phyloP scores from a whole-genome alignment of 1,140 invertebrate species.

The Tetramorium alpestre region DNA sequence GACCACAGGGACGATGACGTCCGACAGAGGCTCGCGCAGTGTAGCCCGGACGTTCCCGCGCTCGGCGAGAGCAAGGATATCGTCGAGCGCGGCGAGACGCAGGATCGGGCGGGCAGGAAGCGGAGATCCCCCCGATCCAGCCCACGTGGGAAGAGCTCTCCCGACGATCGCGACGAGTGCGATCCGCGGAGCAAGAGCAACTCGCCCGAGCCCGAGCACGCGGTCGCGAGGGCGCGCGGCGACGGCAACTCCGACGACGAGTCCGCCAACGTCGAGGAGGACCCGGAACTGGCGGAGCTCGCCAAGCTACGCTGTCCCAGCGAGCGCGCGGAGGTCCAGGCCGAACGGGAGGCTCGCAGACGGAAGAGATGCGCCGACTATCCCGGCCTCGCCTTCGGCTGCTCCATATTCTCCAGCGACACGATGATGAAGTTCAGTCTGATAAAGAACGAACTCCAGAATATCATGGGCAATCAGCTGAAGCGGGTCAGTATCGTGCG shows the following conservation, averaged over 20 bases:
- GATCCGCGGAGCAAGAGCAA: constrained; percentile 53
- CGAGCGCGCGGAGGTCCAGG: constrained; percentile 94
- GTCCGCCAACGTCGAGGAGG: constrained; percentile 86
- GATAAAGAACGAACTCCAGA: constrained; percentile 98
- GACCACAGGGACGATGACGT: constrained; percentile 62
- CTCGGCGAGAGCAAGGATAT: constrained; percentile 18
- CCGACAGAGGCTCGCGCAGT: constrained; percentile 82
- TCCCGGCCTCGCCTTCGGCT: constrained; percentile 95
- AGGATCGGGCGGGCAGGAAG: not conserved
- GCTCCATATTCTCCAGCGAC: constrained; percentile 97
- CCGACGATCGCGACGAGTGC: not conserved
- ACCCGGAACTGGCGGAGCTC: constrained; percentile 92
- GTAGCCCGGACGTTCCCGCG: constrained; percentile 77
- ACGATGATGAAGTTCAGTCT: constrained; percentile 99
- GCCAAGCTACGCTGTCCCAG: constrained; percentile 94
- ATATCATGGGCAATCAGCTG: constrained; percentile 98
- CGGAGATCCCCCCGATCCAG: not conserved
- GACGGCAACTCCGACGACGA: constrained; percentile 86
- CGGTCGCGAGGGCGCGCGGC: constrained; percentile 86
- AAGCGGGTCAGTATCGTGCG: constrained; percentile 94
- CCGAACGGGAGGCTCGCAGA: constrained; percentile 92
- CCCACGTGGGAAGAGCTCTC: constrained; percentile 35
- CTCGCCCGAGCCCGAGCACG: constrained; percentile 82
- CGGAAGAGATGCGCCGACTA: constrained; percentile 94
- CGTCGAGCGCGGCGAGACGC: constrained; percentile 21